Base-by-base conservation (phyloP, 2,797 vertebrate genomes). In the Pipistrellus nathusii region DNA sequence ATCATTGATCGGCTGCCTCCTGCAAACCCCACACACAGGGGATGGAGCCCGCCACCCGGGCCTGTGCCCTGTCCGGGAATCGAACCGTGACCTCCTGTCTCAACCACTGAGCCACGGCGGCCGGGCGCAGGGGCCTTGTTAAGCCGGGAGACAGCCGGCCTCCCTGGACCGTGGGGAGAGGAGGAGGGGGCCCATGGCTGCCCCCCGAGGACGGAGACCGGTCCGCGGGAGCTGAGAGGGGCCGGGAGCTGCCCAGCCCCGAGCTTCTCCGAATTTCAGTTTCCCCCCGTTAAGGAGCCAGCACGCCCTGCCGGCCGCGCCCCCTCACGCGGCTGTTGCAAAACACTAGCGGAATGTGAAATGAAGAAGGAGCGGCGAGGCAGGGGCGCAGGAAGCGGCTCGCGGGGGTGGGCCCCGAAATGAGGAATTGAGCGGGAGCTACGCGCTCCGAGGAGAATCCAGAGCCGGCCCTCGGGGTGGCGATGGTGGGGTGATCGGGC, bases 361-460 rank as follows among this genome's bases (percentile, higher is more conserved):
- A 88, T 38, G 69, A 95, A 95, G 95, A 88, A 95, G 88, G 86
- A 57, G 62, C 1, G 0, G n/a, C 14, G 46, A 14, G 81, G 21
- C 88, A 12, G 3, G 21, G 59, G 41, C 51, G 17, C 64, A 85
- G 86, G 64, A 83, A 93, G 57, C 20, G 51, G 44, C 12, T n/a
- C 3, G 27, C 1, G 59, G 80, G 84, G 48, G 92, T 69, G 91
- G 76, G 80, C 66, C 2, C 44, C 4, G 71, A 59, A 75, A 73
- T 3, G 59, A 76, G 82, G 72, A 64, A 90, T 88, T 85, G 4
- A 88, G 85, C 1, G 4, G 89, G 78, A 94, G 80, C 18, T 11
- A 41, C 13, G 1, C 30, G 88, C 64, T 92, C 57, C 35, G 73
- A 85, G 83, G 69, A 84, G 80, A 80, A 80, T 82, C 88, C 88